Conservation (phyloP, 2,888 invertebrate species). For the Lasioglossum malachurum region DNA sequence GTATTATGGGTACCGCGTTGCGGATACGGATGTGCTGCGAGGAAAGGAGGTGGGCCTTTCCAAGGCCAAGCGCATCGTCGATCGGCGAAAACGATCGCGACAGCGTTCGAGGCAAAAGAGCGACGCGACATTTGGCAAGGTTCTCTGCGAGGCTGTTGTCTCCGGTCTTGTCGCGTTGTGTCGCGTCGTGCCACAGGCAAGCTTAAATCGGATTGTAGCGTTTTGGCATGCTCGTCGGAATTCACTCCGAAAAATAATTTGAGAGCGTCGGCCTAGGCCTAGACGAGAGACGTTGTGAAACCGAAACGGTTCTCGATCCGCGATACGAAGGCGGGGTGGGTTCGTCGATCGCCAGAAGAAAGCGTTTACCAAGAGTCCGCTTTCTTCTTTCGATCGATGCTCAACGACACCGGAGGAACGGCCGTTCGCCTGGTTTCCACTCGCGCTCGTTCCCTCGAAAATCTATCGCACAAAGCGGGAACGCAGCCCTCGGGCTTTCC, state of each 20-base stretch:
- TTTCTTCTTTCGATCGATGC: background rate
- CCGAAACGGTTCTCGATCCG: background rate
- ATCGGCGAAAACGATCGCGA: slow-evolving; percentile 19
- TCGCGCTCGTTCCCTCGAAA: background rate
- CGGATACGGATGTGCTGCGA: background rate
- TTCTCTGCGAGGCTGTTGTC: slow-evolving; percentile 8
- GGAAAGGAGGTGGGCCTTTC: background rate
- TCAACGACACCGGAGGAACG: background rate
- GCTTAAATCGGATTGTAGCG: slow-evolving; percentile 23
- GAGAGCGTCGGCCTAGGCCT: slow-evolving; percentile 15
- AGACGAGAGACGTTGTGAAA: background rate
- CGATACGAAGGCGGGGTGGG: background rate
- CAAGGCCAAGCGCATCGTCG: slow-evolving; percentile 11
- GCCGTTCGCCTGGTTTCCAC: background rate
- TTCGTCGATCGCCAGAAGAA: background rate
- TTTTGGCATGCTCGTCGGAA: slow-evolving; percentile 13
- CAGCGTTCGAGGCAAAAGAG: background rate
- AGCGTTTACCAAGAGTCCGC: background rate
- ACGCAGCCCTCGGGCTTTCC: background rate
- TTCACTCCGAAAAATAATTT: slow-evolving; percentile 6
- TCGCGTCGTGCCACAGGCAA: background rate
- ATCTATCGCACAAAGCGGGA: background rate
- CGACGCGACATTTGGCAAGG: slow-evolving; percentile 27
- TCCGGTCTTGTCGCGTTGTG: background rate
- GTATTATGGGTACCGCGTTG: background rate